These are phyloP conservation scores for Ranitomeya imitator DNA, from an alignment of 2,113 vertebrate genomes.

Conservation along the genomic window DNA sequence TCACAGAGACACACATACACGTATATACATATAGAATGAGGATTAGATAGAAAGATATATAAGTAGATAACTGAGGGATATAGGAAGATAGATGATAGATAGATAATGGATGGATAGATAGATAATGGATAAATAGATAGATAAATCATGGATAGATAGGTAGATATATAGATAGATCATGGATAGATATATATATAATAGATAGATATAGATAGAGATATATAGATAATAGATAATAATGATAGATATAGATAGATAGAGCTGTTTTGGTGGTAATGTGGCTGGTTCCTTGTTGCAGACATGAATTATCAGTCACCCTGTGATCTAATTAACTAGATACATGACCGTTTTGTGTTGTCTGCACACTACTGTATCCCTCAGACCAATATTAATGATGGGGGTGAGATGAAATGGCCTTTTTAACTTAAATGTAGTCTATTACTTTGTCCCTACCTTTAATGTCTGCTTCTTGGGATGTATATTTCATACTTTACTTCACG, in stretches of 20 bases:
- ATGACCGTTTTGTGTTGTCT: constrained; percentile 47
- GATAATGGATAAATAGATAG: not conserved
- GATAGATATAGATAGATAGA: not conserved
- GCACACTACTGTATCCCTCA: constrained; percentile 31
- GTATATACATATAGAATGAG: too few relatives aligned
- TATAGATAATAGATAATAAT: not conserved
- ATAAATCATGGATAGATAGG: not conserved
- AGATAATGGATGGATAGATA: too few relatives aligned
- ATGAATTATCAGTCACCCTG: constrained; percentile 41
- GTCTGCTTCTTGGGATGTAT: constrained; percentile 71
- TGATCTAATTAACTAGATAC: constrained; percentile 51
- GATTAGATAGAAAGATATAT: too few relatives aligned
- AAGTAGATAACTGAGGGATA: too few relatives aligned
- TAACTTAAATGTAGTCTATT: constrained; percentile 64
- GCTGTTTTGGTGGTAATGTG: constrained; percentile 1
- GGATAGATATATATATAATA: too few relatives aligned
- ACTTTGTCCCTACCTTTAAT: constrained; percentile 67
- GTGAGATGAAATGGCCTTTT: constrained; percentile 64
- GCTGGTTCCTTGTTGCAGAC: constrained; percentile 56
- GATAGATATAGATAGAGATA: not conserved
- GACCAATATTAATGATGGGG: constrained; percentile 59
- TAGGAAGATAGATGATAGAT: too few relatives aligned
- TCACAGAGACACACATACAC: too few relatives aligned
- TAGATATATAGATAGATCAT: not conserved
- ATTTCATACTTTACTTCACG: constrained; percentile 82